These are phyloP conservation scores for Phoebastria nigripes DNA, from an alignment of 2,797 vertebrate genomes.

Conservation along the genomic window DNA sequence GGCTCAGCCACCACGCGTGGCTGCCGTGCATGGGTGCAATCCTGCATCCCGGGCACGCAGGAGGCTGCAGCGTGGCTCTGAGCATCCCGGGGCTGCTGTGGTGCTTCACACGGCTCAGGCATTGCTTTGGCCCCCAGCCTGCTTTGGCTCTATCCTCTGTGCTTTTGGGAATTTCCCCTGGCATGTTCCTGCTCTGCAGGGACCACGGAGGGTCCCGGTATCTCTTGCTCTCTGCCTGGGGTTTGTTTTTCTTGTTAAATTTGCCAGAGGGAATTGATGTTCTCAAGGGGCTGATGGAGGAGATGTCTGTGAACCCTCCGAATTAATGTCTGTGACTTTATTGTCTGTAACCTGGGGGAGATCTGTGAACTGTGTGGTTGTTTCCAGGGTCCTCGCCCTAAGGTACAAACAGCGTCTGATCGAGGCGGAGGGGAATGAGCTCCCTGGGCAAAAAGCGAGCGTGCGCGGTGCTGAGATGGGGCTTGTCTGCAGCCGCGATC, in stretches of 20 bases:
- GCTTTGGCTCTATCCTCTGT: not conserved
- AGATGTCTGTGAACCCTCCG: not conserved
- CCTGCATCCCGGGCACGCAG: rapidly evolving
- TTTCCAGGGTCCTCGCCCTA: not conserved
- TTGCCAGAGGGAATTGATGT: not conserved
- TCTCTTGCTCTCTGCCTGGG: not conserved
- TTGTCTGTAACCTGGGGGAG: not conserved
- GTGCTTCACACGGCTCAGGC: not conserved
- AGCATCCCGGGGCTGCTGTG: not conserved
- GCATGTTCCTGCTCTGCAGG: not conserved
- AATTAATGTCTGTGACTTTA: not conserved
- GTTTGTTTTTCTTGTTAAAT: not conserved
- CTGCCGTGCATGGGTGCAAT: not conserved
- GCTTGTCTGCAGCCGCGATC: rapidly evolving
- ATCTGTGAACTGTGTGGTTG: not conserved
- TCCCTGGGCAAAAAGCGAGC: not conserved
- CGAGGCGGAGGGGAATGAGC: rapidly evolving
- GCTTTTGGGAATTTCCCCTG: not conserved
- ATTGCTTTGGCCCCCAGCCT: not conserved
- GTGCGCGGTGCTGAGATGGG: not conserved
- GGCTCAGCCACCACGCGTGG: rapidly evolving
- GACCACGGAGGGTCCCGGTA: rapidly evolving
- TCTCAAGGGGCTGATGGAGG: not conserved
- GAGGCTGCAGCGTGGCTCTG: not conserved
- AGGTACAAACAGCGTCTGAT: rapidly evolving